These are phyloP conservation scores for Hyles vespertilio DNA, from an alignment of 1,140 invertebrate species.

Conservation along the genomic window DNA sequence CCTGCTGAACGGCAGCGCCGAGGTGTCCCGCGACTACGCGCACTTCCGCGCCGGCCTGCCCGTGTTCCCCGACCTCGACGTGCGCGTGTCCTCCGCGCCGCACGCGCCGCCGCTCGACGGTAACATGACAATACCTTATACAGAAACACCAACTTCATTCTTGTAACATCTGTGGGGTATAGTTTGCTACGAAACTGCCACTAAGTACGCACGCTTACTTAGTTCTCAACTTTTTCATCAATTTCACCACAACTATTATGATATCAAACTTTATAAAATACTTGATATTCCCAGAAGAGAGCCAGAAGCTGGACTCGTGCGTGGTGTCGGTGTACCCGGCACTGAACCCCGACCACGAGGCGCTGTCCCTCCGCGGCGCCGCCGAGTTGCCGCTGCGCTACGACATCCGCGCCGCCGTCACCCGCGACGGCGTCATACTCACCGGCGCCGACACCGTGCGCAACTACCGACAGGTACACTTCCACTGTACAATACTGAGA, in stretches of 20 bases:
- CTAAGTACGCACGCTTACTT: no score
- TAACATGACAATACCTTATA: background rate
- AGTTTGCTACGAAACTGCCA: no score
- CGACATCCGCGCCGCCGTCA: slow-evolving; percentile 85
- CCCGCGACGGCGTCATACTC: slow-evolving; percentile 89
- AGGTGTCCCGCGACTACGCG: slow-evolving; percentile 89
- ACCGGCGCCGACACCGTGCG: slow-evolving; percentile 89
- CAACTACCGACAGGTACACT: slow-evolving; percentile 87
- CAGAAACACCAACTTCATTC: no score
- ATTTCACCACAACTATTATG: no score
- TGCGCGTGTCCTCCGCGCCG: slow-evolving; percentile 76
- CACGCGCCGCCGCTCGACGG: slow-evolving; percentile 48
- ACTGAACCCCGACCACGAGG: slow-evolving; percentile 95
- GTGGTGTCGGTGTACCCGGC: slow-evolving; percentile 94
- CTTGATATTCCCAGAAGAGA: slow-evolving; percentile 39
- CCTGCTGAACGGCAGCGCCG: slow-evolving; percentile 87
- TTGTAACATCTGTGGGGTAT: no score
- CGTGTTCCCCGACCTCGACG: slow-evolving; percentile 88
- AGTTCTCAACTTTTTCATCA: no score
- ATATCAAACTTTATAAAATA: no score
- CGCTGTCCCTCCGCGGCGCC: slow-evolving; percentile 82
- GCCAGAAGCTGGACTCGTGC: slow-evolving; percentile 88
- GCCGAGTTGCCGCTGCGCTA: slow-evolving; percentile 82
- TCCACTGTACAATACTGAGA: no score
- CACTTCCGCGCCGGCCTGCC: slow-evolving; percentile 89